These are phyloP conservation scores for Catamblyrhynchus diadema DNA, from an alignment of 2,797 vertebrate species.

Conservation along the genomic window DNA sequence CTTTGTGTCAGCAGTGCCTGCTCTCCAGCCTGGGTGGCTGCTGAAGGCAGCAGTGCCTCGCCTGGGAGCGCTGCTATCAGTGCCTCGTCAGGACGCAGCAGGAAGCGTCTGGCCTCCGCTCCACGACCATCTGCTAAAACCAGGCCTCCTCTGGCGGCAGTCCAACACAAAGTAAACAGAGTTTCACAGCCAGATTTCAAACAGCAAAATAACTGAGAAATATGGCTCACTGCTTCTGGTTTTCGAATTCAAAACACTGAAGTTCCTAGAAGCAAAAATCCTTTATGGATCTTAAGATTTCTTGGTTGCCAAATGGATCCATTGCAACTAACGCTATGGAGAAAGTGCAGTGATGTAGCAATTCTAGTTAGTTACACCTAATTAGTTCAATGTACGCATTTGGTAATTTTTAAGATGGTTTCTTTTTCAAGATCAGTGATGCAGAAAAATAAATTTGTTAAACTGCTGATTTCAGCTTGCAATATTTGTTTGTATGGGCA, in stretches of 20 bases:
- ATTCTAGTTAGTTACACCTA: neutral
- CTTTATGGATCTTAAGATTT: neutral
- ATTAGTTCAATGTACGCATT: neutral
- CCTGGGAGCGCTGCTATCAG: neutral
- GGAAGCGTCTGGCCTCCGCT: conserved; percentile 48
- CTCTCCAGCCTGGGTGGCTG: neutral
- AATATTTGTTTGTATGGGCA: neutral
- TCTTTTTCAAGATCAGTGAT: neutral
- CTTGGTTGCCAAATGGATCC: neutral
- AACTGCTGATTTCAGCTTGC: neutral
- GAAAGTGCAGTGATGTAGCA: neutral
- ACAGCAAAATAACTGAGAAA: conserved; percentile 57
- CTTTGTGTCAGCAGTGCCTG: neutral
- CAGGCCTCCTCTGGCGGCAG: conserved; percentile 16
- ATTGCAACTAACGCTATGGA: neutral
- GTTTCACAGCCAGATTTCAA: conserved; percentile 60
- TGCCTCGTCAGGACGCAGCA: conserved; percentile 35
- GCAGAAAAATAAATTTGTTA: neutral
- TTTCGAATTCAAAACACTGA: neutral
- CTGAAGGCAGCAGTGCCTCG: neutral
- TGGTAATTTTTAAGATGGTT: neutral
- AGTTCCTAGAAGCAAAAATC: conserved; percentile 5
- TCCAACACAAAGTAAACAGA: conserved; percentile 43
- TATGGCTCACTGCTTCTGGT: conserved; percentile 6
- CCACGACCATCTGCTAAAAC: conserved; percentile 45